Base-by-base conservation (phyloP, 1,140 invertebrate species). In the Aphis craccivora region DNA sequence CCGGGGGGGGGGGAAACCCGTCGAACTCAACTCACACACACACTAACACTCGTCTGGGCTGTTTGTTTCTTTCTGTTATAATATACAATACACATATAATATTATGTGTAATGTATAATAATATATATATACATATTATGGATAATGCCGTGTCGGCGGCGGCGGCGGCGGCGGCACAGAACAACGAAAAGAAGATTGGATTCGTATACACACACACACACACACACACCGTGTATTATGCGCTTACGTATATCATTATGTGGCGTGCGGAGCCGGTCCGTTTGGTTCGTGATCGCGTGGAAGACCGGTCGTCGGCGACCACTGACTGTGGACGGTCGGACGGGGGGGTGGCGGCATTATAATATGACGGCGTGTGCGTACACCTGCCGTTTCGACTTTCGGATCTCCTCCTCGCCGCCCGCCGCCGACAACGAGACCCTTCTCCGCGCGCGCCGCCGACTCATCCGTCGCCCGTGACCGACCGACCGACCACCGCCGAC, bases 381-480 rank as follows among this genome's bases (percentile, higher is more conserved):
- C 90, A 91, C 90, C 90, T 91, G 90, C 91, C 76, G 91, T 92
- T 84, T 83, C 81, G 91, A 92, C 91, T 92, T 92, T 92, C 91
- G 91, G 91, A 92, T 92, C 90, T 91, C 43, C 55, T 51, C 67
- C 67, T n/a, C 90, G 67, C 90, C 20, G 30, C 60, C 30, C 60
- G 0, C 60, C 60, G 11, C 30, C 6, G 43, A 8, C n/a, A n/a
- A 67, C 7, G 43, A 81, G 90, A 67, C 60, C 25, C 0, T 37
- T 30, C n/a, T 45, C 25, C 40, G 30, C 35, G 23, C 43, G 37
- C 37, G 7, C 87, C 53, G 14, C 9, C 87, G 45, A 23, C 22
- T 30, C 25, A 37, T n/a, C 35, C 22, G 87, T 53, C 30, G 43
- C 35, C 30, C 84, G 11, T 48, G 60, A 67, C 45, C 48, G 86